A percentile compares a stretch with the other conserved stretches of the same genome.
Evolutionary conservation across 2,797 vertebrate genomes (phyloP).

Genomic region (Linurgus olivaceus): DNA sequence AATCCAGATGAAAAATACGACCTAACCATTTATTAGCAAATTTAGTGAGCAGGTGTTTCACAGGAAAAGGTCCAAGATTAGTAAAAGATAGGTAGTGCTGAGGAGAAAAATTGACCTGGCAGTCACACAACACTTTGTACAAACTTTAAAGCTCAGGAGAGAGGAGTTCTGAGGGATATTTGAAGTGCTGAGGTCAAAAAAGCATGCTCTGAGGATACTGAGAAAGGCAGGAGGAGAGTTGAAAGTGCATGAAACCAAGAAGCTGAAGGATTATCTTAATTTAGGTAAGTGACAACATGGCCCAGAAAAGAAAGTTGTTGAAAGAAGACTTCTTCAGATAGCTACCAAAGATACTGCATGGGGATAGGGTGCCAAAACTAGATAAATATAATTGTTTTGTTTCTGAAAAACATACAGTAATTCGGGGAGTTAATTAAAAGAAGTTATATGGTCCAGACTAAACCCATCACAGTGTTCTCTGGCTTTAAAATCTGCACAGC

Average conservation of each 20-base stretch:
- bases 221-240: not conserved
- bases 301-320: not conserved
- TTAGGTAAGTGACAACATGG: not conserved
- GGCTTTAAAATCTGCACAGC: not conserved
- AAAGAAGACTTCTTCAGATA: not conserved
- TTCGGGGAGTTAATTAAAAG: not conserved
- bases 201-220: not conserved
- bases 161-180: not conserved
- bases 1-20: not conserved
- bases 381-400: not conserved
- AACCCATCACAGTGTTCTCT: not conserved
- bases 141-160: not conserved
- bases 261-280: not conserved
- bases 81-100: not conserved
- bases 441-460: not conserved
- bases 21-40: not conserved
- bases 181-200: constrained; percentile 14
- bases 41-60: not conserved
- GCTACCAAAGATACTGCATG: not conserved
- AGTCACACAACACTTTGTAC: not conserved
- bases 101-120: not conserved
- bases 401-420: not conserved
- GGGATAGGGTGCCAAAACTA: not conserved
- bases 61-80: not conserved
- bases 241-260: not conserved